Percentiles rank a stretch among this genome's conserved stretches.
phyloP scores from a whole-genome alignment of 1,140 invertebrate species.

The Drosophila oshimai region DNA sequence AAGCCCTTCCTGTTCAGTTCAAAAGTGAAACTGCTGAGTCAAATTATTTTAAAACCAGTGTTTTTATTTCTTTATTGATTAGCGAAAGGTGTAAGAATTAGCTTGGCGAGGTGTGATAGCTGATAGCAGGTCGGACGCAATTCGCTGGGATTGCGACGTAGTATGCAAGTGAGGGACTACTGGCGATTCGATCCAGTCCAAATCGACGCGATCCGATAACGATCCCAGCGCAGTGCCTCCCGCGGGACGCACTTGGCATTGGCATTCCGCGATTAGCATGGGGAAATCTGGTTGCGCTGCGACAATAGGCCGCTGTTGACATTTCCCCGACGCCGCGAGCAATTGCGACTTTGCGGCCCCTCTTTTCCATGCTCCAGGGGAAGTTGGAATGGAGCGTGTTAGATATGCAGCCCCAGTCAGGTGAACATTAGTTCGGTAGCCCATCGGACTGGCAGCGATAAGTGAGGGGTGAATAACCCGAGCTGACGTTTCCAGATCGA shows the following conservation, averaged over 20 bases:
- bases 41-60: not conserved
- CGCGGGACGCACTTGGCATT: conserved; percentile 22
- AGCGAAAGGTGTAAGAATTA: conserved; percentile 38
- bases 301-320: conserved; percentile 29
- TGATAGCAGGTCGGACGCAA: not conserved
- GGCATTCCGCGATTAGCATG: conserved; percentile 26
- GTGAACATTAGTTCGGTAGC: not conserved
- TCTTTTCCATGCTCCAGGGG: not conserved
- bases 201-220: conserved; percentile 1
- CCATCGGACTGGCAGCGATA: not conserved
- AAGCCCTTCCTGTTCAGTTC: conserved; percentile 23
- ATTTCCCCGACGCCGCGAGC: conserved; percentile 1
- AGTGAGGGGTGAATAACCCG: not conserved
- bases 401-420: not conserved
- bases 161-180: not conserved
- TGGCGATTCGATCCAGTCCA: not conserved
- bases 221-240: not conserved
- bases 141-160: not conserved
- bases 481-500: not conserved
- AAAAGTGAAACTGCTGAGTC: not conserved
- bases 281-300: conserved; percentile 14
- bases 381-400: no score
- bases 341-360: conserved; percentile 32
- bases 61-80: conserved; percentile 29
- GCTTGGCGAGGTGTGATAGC: conserved; percentile 30